Base-by-base conservation (phyloP, 2,888 invertebrate species). In the Metacarcinus magister region DNA sequence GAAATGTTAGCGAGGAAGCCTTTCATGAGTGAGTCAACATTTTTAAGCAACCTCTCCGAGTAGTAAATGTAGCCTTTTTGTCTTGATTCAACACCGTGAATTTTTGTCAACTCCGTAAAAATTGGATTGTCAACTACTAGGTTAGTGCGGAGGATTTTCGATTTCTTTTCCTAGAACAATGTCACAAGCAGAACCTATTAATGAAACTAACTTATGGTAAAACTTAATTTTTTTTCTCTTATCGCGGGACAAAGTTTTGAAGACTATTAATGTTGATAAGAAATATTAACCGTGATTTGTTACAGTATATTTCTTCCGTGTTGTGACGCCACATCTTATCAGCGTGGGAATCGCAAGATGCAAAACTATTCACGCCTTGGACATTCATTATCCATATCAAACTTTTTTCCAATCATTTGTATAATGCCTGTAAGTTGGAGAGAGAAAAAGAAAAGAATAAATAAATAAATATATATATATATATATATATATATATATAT, bases 31-130 rank as follows among this genome's bases (percentile, higher is more conserved):
- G 82, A 82, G 82, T 82, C 82, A 82, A 82, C 82, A 82, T 10
- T 82, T 82, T 13, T 16, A 82, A 5, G 32, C 28, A 32, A 2
- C 82, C 7, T 8, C 32, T 28, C 10, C 82, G 32, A 32, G 28
- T 8, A 82, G 82, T 82, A 0, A 32, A 82, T 82, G 32, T 32
- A 82, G 16, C 7, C 28, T 82, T 82, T 32, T 32, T 32, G 10
- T 82, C 32, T 32, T 82, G 13, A 32, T 32, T 32, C 82, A 82
- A 32, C 32, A 32, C 82, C 23, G 0, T 23, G 67, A 82, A 32
- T 82, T 82, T 23, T 82, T 82, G 82, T 82, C 32, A 82, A 82
- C 82, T 28, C 13, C 82, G 82, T 82, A 32, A 82, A 67, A 82
- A 13, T 2, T 67, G 13, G 67, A 23, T 67, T 67, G 16, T n/a